These are phyloP conservation scores for Panthera tigris DNA, from an alignment of 2,113 vertebrate genomes.

Conservation along the genomic window DNA sequence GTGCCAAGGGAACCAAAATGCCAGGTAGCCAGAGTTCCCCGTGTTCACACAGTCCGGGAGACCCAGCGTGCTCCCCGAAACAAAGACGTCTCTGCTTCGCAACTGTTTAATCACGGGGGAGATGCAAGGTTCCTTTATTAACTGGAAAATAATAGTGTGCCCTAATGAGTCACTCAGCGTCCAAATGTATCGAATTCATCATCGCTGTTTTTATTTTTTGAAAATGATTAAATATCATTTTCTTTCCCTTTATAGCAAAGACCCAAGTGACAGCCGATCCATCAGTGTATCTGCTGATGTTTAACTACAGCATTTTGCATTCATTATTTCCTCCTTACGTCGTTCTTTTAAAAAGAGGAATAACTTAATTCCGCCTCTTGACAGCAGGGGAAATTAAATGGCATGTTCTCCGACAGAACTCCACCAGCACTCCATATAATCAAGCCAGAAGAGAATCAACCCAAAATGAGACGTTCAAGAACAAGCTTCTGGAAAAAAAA, in stretches of 20 bases:
- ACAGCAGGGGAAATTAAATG: constrained; percentile 77
- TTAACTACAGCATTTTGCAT: constrained; percentile 79
- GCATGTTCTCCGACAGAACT: constrained; percentile 48
- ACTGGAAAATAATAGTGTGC: constrained; percentile 2
- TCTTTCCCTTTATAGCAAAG: constrained; percentile 61
- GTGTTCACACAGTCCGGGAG: neutral
- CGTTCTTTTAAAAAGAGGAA: constrained; percentile 67
- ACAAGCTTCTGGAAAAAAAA: neutral
- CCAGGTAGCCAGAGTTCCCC: rapidly evolving
- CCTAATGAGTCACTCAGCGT: constrained; percentile 48
- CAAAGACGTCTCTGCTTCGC: neutral
- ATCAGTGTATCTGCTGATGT: constrained; percentile 77
- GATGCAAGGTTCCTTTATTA: neutral
- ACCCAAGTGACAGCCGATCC: constrained; percentile 77
- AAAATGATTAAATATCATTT: constrained; percentile 63
- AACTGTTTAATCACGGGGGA: neutral
- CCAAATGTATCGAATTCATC: constrained; percentile 52
- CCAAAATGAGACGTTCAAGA: neutral
- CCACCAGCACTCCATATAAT: neutral
- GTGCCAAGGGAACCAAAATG: rapidly evolving
- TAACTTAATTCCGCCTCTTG: constrained; percentile 78
- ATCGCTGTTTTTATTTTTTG: constrained; percentile 45
- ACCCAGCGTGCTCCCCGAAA: neutral
- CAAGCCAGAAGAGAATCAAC: neutral
- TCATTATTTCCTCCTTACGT: constrained; percentile 82